Evolutionary conservation across 2,888 invertebrate genomes (phyloP).

Genomic region (Hetaerina titia): DNA sequence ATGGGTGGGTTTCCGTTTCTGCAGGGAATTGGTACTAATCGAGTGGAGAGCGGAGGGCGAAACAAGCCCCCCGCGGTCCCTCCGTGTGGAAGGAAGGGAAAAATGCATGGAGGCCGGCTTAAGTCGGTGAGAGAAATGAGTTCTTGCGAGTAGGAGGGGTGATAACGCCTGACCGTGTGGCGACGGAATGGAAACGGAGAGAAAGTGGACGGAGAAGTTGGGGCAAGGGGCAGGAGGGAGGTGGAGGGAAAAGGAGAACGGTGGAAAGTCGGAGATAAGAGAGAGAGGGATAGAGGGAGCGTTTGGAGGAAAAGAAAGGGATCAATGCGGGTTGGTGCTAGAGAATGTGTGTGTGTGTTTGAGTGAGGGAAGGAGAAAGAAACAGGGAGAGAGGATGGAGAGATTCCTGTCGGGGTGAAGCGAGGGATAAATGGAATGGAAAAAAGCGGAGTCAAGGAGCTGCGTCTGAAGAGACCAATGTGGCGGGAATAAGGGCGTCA

Average conservation of each 20-base stretch:
- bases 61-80: not conserved
- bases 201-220: not conserved
- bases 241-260: not conserved
- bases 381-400: not conserved
- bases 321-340: no score
- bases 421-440: conserved; percentile 31
- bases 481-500: conserved; percentile 5
- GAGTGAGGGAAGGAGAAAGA: not conserved
- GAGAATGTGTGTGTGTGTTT: not conserved
- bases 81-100: no score
- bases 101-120: not conserved
- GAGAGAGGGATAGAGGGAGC: not conserved
- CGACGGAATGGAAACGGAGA: not conserved
- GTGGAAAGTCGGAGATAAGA: not conserved
- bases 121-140: no score
- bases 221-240: not conserved
- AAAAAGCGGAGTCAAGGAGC: not conserved
- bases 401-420: not conserved
- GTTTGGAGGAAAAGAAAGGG: not conserved
- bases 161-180: no score
- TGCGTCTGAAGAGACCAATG: conserved; percentile 1
- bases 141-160: no score
- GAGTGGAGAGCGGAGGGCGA: not conserved
- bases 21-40: not conserved
- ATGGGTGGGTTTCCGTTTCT: not conserved